Percentiles rank a stretch among this genome's conserved stretches.
Conservation (phyloP, 2,113 vertebrate genomes). For the Bubo blakistoni region DNA sequence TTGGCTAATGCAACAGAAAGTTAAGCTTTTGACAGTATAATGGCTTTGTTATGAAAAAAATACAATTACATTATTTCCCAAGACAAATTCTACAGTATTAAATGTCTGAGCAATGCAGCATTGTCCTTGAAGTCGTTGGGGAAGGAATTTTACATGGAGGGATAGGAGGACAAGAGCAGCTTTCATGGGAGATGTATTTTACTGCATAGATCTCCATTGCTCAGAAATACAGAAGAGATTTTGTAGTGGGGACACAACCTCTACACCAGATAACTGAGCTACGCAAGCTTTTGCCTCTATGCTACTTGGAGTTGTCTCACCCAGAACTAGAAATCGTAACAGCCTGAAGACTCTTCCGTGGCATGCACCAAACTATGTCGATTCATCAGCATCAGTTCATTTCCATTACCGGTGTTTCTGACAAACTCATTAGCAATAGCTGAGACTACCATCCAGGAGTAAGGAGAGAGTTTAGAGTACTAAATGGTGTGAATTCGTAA, state of each 20-base stretch:
- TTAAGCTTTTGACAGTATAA: constrained; percentile 41
- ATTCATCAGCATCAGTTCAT: fast-evolving
- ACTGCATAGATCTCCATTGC: neutral
- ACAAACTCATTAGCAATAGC: neutral
- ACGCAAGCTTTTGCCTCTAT: neutral
- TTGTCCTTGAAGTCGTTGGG: constrained; percentile 3
- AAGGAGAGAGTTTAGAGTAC: neutral
- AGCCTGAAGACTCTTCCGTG: neutral
- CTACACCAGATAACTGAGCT: fast-evolving
- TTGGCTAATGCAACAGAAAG: constrained; percentile 17
- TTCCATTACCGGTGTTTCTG: neutral
- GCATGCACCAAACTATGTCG: neutral
- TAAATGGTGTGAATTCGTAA: neutral
- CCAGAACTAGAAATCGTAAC: neutral
- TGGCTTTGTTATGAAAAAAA: constrained; percentile 47
- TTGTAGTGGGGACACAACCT: neutral
- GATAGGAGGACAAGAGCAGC: neutral
- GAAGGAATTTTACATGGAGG: constrained; percentile 7
- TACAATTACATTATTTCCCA: constrained; percentile 35
- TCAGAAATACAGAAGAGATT: neutral
- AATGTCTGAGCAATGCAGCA: neutral
- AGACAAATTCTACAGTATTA: constrained; percentile 16
- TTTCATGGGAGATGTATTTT: neutral
- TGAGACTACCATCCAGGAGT: neutral
- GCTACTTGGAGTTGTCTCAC: neutral